phyloP scores from a whole-genome alignment of 2,113 vertebrate species.

The mouse (Mus musculus) region GRCm39 chr6:135846001-135846500 shows the following conservation, averaged over 20 bases:
- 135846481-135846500: conserved; percentile 33
- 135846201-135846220: neutral
- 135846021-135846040: conserved; percentile 32
- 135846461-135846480: conserved; percentile 43
- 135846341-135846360: neutral
- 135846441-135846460: conserved; percentile 45
- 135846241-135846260: neutral
- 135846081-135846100: neutral
- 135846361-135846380: neutral
- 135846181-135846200: neutral
- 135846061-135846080: neutral
- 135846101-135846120: neutral
- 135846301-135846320: neutral
- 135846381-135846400: neutral
- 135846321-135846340: neutral
- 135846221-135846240: no score
- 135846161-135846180: neutral
- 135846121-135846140: neutral
- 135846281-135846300: neutral
- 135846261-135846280: neutral
- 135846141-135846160: neutral
- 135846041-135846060: neutral
- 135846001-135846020: neutral
- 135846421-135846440: conserved; percentile 28
- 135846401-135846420: neutral